Percentiles rank a stretch among this genome's conserved stretches.
Evolutionary conservation across 1,140 invertebrate species (phyloP).

Genomic region (Drosophila nigromelanica): DNA sequence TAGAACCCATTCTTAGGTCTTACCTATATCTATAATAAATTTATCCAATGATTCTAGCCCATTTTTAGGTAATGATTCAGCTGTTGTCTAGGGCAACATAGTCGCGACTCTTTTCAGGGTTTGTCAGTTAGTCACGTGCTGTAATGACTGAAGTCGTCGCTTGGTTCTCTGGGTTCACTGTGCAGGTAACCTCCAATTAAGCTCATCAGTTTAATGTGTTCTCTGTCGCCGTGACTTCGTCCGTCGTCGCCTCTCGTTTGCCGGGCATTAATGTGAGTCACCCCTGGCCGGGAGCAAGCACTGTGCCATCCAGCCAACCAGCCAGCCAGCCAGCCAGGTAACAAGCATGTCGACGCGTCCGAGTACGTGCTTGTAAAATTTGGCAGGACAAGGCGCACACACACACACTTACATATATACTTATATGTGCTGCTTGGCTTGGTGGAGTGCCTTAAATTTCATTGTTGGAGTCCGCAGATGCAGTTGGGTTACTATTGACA

Average conservation of each 20-base stretch:
- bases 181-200: constrained; percentile 79
- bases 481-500: constrained; percentile 68
- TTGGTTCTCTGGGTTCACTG: constrained; percentile 29
- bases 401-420: not conserved
- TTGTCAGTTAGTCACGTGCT: constrained; percentile 35
- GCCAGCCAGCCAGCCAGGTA: constrained; percentile 49
- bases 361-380: constrained; percentile 64
- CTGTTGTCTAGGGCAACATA: not conserved
- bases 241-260: constrained; percentile 17
- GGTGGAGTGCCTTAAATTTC: constrained; percentile 68
- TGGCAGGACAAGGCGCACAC: constrained; percentile 15
- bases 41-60: too few species aligned
- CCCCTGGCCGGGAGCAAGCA: constrained; percentile 6
- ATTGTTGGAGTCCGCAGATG: constrained; percentile 38
- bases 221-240: constrained; percentile 58
- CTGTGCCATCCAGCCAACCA: constrained; percentile 15
- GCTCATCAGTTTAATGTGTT: constrained; percentile 81
- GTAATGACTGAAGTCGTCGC: constrained; percentile 45
- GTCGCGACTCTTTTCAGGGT: not conserved
- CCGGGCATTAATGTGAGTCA: constrained; percentile 74
- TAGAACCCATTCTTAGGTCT: too few species aligned
- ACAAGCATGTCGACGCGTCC: constrained; percentile 67
- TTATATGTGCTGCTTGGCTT: not conserved
- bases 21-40: too few species aligned
- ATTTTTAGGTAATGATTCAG: not conserved